Conservation (phyloP, 1,140 invertebrate species). For the Drosophila pectinifera region DNA sequence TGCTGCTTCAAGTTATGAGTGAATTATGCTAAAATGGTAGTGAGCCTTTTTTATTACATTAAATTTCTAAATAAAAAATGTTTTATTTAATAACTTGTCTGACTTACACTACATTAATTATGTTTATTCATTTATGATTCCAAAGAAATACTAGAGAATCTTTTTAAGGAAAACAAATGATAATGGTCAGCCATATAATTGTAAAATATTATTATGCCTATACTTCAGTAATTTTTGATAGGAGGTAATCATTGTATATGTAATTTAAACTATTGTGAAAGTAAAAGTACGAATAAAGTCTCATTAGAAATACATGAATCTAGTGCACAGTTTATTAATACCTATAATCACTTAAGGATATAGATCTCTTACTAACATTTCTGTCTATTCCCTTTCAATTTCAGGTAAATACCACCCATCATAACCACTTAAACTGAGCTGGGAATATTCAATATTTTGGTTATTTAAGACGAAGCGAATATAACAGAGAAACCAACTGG, state of each 20-base stretch:
- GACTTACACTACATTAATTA: background rate
- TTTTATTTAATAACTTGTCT: background rate
- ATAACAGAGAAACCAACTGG: background rate
- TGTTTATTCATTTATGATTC: background rate
- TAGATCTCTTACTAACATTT: background rate
- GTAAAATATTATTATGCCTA: no score
- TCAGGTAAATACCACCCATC: slow-evolving; percentile 20
- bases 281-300: no score
- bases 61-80: no score
- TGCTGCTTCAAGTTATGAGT: background rate
- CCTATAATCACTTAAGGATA: background rate
- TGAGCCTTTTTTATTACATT: no score
- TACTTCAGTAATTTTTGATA: no score
- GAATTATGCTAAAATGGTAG: slow-evolving; percentile 5
- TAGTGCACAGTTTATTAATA: background rate
- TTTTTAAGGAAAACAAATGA: no score
- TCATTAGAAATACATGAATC: background rate
- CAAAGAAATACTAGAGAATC: no score
- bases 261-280: no score
- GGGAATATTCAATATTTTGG: slow-evolving; percentile 40
- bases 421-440: background rate
- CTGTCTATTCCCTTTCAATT: background rate
- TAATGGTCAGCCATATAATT: no score
- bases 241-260: no score
- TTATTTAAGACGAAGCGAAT: slow-evolving; percentile 35